These are phyloP conservation scores for Ctenopoma kingsleyae DNA, from an alignment of 2,797 vertebrate species.

Conservation along the genomic window DNA sequence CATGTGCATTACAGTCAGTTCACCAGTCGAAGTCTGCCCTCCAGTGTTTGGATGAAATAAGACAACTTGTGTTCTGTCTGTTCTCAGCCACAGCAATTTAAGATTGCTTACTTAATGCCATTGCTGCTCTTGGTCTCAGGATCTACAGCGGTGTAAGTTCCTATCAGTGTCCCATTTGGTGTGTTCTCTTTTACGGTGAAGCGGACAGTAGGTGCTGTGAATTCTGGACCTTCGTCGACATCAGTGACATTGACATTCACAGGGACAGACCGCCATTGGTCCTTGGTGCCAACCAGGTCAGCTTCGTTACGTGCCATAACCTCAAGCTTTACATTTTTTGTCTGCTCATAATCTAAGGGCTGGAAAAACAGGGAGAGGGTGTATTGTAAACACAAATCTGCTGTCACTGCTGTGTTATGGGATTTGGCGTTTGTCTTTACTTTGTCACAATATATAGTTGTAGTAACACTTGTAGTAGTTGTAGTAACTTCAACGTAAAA, in stretches of 20 bases:
- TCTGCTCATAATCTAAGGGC: conserved; percentile 88
- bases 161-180: conserved; percentile 78
- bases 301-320: conserved; percentile 86
- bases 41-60: conserved; percentile 36
- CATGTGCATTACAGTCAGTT: conserved; percentile 7
- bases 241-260: conserved; percentile 83
- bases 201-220: conserved; percentile 75
- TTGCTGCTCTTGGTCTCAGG: conserved; percentile 86
- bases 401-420: neutral
- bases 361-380: conserved; percentile 51
- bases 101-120: conserved; percentile 85
- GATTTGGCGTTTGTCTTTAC: neutral
- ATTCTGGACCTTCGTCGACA: conserved; percentile 90
- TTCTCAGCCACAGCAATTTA: neutral
- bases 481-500: neutral
- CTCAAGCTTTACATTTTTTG: conserved; percentile 75
- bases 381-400: neutral
- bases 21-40: conserved; percentile 55
- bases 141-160: conserved; percentile 85
- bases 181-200: conserved; percentile 84
- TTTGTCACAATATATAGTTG: neutral
- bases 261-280: conserved; percentile 75
- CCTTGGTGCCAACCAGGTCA: conserved; percentile 69
- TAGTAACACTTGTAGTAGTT: too few relatives aligned
- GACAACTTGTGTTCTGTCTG: neutral